Evolutionary conservation across 2,113 vertebrate species (phyloP).

Genomic region (Asarcornis scutulata): DNA sequence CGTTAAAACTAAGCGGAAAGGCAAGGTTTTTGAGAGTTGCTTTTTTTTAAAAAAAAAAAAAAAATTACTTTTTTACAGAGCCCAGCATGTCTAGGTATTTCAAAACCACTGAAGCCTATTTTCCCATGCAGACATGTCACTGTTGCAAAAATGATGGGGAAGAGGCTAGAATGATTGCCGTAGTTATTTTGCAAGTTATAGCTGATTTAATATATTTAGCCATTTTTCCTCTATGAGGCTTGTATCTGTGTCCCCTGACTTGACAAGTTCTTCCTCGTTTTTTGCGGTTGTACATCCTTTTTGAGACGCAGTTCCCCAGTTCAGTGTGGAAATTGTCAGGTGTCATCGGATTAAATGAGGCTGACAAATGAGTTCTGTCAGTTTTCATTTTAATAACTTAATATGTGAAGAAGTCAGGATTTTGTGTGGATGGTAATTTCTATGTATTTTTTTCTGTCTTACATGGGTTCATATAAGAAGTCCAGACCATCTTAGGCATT

Average conservation of each 20-base stretch:
- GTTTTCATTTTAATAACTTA: background rate
- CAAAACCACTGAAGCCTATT: background rate
- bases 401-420: background rate
- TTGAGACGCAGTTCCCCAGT: background rate
- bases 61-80: background rate
- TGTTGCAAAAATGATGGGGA: background rate
- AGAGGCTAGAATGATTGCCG: background rate
- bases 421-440: background rate
- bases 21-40: background rate
- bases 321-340: conserved; percentile 37
- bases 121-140: background rate
- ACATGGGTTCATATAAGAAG: background rate
- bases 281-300: background rate
- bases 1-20: background rate
- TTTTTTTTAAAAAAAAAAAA: no score
- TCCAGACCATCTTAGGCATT: background rate
- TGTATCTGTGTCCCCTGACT: background rate
- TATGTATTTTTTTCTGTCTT: background rate
- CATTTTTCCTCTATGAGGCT: background rate
- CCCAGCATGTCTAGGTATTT: background rate
- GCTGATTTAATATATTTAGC: background rate
- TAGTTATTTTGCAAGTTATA: background rate
- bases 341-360: conserved; percentile 13
- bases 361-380: conserved; percentile 19
- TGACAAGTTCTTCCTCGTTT: background rate